Percentiles rank a stretch among this genome's conserved stretches.
Conservation (phyloP, 2,888 invertebrate genomes). For the Bhutanitis thaidina region DNA sequence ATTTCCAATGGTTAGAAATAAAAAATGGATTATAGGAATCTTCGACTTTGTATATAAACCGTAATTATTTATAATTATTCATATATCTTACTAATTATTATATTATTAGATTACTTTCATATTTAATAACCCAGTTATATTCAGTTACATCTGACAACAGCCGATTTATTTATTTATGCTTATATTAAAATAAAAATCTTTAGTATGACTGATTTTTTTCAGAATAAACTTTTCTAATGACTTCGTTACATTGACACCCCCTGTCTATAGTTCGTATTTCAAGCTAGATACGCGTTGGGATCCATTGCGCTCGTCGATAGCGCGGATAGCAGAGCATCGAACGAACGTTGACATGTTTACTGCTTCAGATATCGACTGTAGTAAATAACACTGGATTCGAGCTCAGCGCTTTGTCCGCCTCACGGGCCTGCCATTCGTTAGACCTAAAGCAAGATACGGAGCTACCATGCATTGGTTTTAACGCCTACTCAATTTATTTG, state of each 20-base stretch:
- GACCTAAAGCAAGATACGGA: conserved; percentile 17
- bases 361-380: conserved; percentile 52
- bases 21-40: no score
- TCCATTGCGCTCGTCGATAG: conserved; percentile 31
- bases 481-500: conserved; percentile 20
- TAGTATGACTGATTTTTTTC: no score
- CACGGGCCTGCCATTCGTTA: conserved; percentile 19
- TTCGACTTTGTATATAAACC: no score
- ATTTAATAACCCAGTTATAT: no score
- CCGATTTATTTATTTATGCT: no score
- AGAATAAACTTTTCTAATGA: no score
- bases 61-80: no score
- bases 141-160: no score
- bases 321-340: conserved; percentile 30
- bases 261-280: conserved; percentile 33
- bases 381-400: conserved; percentile 53
- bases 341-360: conserved; percentile 68
- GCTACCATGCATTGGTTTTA: conserved; percentile 21
- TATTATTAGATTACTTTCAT: no score
- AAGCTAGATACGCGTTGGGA: conserved; percentile 33
- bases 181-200: no score
- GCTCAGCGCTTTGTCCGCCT: conserved; percentile 34
- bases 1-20: no score
- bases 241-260: neutral
- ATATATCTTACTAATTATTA: no score